phyloP scores from a whole-genome alignment of 2,113 vertebrate species.

The Ptilorrhoa leucosticta region DNA sequence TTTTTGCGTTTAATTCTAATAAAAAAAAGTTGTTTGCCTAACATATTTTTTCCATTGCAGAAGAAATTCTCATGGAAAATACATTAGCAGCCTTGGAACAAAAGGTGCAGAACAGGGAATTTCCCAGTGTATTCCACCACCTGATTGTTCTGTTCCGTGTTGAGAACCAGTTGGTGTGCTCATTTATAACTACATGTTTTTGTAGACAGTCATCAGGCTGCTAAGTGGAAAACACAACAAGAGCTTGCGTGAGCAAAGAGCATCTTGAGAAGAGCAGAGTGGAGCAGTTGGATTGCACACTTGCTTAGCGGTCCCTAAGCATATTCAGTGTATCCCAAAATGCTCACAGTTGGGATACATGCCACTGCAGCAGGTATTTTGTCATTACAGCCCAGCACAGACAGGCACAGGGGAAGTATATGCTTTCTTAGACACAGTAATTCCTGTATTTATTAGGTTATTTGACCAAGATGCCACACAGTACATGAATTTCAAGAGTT shows the following conservation, averaged over 20 bases:
- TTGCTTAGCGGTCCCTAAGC: neutral
- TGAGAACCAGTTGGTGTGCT: slow-evolving; percentile 10
- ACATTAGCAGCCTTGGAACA: slow-evolving; percentile 20
- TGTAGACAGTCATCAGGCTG: neutral
- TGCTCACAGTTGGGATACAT: fast-evolving
- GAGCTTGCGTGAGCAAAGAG: neutral
- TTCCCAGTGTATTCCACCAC: neutral
- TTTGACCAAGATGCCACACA: neutral
- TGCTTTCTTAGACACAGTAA: neutral
- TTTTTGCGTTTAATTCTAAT: neutral
- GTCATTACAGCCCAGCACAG: neutral
- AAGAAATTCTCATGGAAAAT: slow-evolving; percentile 43
- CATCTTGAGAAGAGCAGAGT: neutral
- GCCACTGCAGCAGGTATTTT: neutral
- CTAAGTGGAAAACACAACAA: neutral
- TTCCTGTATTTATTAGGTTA: neutral
- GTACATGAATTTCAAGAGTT: neutral
- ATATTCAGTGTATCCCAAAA: neutral
- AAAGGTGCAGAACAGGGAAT: neutral
- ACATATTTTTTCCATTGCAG: neutral
- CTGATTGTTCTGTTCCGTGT: neutral
- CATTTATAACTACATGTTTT: slow-evolving; percentile 16
- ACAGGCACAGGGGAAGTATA: neutral
- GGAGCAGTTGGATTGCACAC: fast-evolving
- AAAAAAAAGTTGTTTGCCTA: slow-evolving; percentile 16